These are phyloP conservation scores for Temnothorax longispinosus DNA, from an alignment of 1,140 invertebrate genomes.

Conservation along the genomic window DNA sequence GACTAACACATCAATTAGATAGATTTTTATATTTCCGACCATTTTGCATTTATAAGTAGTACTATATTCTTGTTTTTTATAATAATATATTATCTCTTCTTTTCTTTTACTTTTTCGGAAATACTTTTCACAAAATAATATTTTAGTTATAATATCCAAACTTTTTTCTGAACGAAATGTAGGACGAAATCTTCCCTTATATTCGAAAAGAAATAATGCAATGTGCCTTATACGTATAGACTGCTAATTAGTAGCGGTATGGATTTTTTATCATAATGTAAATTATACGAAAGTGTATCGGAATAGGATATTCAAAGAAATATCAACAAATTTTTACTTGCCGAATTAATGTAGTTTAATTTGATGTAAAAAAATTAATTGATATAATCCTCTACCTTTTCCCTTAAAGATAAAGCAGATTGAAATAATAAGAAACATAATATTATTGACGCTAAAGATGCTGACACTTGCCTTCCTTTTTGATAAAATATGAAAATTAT, in stretches of 20 bases:
- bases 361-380: not conserved
- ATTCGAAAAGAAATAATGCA: slow-evolving; percentile 63
- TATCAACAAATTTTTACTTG: not conserved
- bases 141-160: not conserved
- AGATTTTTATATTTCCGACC: slow-evolving; percentile 15
- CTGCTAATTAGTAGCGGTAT: slow-evolving; percentile 55
- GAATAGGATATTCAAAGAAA: not conserved
- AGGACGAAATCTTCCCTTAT: slow-evolving; percentile 50
- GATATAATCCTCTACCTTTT: not conserved
- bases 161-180: not conserved
- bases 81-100: not conserved
- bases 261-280: slow-evolving; percentile 25
- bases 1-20: slow-evolving; percentile 10
- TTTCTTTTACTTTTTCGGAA: not conserved
- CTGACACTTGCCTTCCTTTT: slow-evolving; percentile 73
- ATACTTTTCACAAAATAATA: slow-evolving; percentile 2
- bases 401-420: slow-evolving; percentile 38
- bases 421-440: slow-evolving; percentile 63
- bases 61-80: not conserved
- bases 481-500: slow-evolving; percentile 62
- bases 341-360: not conserved
- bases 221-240: slow-evolving; percentile 76
- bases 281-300: not conserved
- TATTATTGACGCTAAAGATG: slow-evolving; percentile 71
- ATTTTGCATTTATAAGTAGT: slow-evolving; percentile 31